Evolutionary conservation across 2,113 vertebrate species (phyloP).

Genomic region (Solea senegalensis): DNA sequence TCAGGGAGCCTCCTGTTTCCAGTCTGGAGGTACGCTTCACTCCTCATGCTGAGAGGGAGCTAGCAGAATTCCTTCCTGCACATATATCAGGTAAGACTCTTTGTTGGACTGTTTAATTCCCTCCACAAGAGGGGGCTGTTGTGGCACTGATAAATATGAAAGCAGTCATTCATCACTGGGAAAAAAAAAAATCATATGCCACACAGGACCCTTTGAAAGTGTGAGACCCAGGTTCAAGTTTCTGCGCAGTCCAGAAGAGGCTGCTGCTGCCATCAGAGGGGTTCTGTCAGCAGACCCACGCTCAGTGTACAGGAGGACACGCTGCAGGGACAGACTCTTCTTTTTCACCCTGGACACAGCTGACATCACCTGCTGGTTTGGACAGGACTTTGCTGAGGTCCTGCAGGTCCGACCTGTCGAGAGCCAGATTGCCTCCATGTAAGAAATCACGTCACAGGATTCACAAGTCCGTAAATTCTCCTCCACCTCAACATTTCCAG

Average conservation of each 20-base stretch:
- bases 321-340: slow-evolving; percentile 84
- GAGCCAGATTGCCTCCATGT: background rate
- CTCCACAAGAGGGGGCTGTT: slow-evolving; percentile 43
- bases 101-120: background rate
- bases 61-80: slow-evolving; percentile 77
- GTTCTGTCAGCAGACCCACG: slow-evolving; percentile 88
- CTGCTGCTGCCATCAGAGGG: slow-evolving; percentile 78
- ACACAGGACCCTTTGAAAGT: slow-evolving; percentile 50
- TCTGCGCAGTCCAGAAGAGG: slow-evolving; percentile 83
- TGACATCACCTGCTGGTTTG: slow-evolving; percentile 91
- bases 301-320: slow-evolving; percentile 86
- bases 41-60: slow-evolving; percentile 80
- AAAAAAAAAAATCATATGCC: background rate
- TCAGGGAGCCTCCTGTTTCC: slow-evolving; percentile 81
- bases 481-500: background rate
- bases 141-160: background rate
- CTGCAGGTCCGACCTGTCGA: slow-evolving; percentile 78
- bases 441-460: slow-evolving; percentile 8
- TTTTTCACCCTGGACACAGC: slow-evolving; percentile 84
- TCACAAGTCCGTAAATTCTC: slow-evolving; percentile 1
- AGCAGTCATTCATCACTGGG: background rate
- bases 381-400: slow-evolving; percentile 87
- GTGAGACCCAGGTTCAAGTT: slow-evolving; percentile 80
- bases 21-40: slow-evolving; percentile 86
- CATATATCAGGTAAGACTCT: slow-evolving; percentile 65